Percentiles rank a stretch among this genome's conserved stretches.
Conservation (phyloP, 2,113 vertebrate species). For the Bubo scandiacus region DNA sequence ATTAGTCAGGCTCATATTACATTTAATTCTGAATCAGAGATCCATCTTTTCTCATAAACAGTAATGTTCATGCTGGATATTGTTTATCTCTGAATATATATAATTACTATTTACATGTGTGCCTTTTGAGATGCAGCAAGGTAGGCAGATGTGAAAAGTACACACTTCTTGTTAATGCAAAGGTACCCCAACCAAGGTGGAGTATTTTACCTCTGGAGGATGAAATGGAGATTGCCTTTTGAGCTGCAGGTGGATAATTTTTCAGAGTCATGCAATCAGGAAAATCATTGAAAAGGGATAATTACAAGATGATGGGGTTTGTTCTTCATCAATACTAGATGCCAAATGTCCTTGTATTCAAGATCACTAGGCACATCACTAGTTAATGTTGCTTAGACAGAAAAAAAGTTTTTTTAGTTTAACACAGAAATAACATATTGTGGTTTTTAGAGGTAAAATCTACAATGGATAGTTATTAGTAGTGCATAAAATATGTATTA, state of each 20-base stretch:
- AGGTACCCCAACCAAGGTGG: not conserved
- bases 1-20: not conserved
- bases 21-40: not conserved
- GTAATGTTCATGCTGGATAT: not conserved
- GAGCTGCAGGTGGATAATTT: conserved; percentile 4
- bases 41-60: not conserved
- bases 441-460: not conserved
- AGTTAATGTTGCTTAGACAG: not conserved
- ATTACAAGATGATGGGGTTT: conserved; percentile 34
- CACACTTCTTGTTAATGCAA: not conserved
- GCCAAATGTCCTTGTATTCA: not conserved
- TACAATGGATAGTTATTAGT: not conserved
- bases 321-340: not conserved
- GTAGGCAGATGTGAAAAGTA: not conserved
- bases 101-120: not conserved
- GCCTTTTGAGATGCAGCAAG: not conserved
- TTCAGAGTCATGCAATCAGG: not conserved
- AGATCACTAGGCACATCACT: not conserved
- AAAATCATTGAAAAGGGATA: conserved; percentile 37
- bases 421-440: not conserved
- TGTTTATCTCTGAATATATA: not conserved
- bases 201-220: not conserved
- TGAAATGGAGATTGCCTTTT: not conserved
- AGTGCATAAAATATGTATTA: not conserved
- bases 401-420: not conserved